phyloP scores from a whole-genome alignment of 1,140 invertebrate species.

The Cyrtorhinus lividipennis region DNA sequence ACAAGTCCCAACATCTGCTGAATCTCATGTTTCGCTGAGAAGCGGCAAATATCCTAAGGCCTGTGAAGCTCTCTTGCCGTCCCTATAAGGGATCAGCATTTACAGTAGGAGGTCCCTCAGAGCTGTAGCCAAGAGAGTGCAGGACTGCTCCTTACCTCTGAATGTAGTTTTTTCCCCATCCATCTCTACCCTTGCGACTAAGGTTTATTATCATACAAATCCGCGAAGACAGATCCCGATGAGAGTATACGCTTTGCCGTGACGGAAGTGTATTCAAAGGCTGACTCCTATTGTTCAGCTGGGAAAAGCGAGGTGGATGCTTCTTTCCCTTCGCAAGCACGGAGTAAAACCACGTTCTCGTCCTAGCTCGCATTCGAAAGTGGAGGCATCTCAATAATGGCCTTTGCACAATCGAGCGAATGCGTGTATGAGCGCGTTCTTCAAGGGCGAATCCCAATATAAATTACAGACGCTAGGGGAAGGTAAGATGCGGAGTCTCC shows the following conservation, averaged over 20 bases:
- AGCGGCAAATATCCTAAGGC: not conserved
- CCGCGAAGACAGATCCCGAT: not conserved
- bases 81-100: constrained; percentile 1
- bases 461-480: too few species aligned
- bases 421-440: too few species aligned
- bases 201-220: not conserved
- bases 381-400: too few species aligned
- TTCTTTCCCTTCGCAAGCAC: not conserved
- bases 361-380: too few species aligned
- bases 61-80: not conserved
- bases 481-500: too few species aligned
- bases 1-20: constrained; percentile 6
- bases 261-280: not conserved
- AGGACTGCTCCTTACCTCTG: too few species aligned
- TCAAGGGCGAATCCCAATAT: too few species aligned
- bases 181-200: too few species aligned
- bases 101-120: not conserved
- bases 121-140: too few species aligned
- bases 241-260: not conserved
- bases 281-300: not conserved
- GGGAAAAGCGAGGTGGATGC: too few species aligned
- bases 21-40: constrained; percentile 3
- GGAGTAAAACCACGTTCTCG: not conserved
- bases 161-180: too few species aligned
- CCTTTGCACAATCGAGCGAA: too few species aligned